Conservation (phyloP, 2,797 vertebrate species). For the Oreortyx pictus region DNA sequence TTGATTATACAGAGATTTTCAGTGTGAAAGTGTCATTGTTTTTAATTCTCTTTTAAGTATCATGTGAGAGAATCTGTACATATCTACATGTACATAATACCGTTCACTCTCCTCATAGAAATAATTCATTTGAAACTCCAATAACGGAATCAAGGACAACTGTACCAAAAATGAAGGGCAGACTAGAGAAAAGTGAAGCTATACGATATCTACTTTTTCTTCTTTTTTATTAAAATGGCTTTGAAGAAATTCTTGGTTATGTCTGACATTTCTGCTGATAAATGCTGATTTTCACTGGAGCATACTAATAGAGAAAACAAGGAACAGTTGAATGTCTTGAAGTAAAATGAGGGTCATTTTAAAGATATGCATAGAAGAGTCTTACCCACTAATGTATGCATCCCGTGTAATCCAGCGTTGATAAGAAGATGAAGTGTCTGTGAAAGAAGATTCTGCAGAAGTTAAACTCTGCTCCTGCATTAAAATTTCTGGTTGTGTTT, state of each 20-base stretch:
- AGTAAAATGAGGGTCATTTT: constrained; percentile 65
- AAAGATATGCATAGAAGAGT: constrained; percentile 56
- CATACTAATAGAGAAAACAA: constrained; percentile 75
- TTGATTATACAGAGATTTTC: constrained; percentile 11
- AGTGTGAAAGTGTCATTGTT: constrained; percentile 4
- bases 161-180: constrained; percentile 46
- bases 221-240: constrained; percentile 28
- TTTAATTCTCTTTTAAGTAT: constrained; percentile 22
- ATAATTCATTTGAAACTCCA: constrained; percentile 3
- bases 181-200: constrained; percentile 2
- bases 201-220: background rate
- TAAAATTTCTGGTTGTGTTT: background rate
- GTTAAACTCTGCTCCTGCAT: background rate
- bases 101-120: background rate
- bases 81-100: background rate
- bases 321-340: constrained; percentile 67
- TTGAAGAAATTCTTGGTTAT: constrained; percentile 51
- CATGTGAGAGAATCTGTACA: background rate
- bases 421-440: constrained; percentile 12
- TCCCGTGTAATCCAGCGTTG: background rate
- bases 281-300: constrained; percentile 54
- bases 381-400: constrained; percentile 58
- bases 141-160: constrained; percentile 35
- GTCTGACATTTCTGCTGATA: constrained; percentile 75
- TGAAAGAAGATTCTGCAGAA: background rate